Evolutionary conservation across 2,888 invertebrate species (phyloP), one percentile per base, ranked within the genome.

Genomic region (Rotaria sp.): DNA sequence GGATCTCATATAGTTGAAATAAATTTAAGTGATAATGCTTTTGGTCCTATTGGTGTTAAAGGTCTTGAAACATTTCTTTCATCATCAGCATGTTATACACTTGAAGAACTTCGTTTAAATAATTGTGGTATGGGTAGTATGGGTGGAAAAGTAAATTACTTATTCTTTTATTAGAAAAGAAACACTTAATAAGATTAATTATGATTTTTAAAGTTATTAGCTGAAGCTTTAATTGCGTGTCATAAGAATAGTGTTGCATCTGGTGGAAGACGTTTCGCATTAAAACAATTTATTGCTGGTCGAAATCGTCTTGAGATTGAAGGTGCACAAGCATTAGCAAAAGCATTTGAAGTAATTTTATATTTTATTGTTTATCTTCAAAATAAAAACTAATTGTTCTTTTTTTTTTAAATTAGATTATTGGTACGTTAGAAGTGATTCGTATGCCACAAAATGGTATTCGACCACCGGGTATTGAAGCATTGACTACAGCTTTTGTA

Each of bases 391-490:
- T n/a, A n/a, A n/a, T n/a, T n/a, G n/a, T n/a, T 5, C 35, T 30
- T 67, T 15, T 30, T 13, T 80, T 41, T 10, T 41, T 8, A 50
- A 18, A 26, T 26, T 80, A 80, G 93, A 93, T 93, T 85, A 93
- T 97, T 89, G 94, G 94, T 50, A 94, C 95, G 0, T 91, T 99
- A 24, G 96, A 96, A 91, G 95, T 95, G 90, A 93, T 99, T 50
- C 93, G 94, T 11, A 95, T 99, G 94, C 96, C 96, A 0, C 98
- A 99, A 91, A 99, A 99, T 91, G 97, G 97, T 0, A 98, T 99
- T 89, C 96, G 95, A 91, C 94, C 94, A 89, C 91, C 92, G 0
- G 99, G 98, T 0, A 94, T 98, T 84, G 91, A 93, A 0, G 95
- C 95, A 0, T 90, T 99, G 13, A 94, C 95, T 0, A 93, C 94